phyloP scores from a whole-genome alignment of 2,888 invertebrate species.

The Subacronicta megacephala region DNA sequence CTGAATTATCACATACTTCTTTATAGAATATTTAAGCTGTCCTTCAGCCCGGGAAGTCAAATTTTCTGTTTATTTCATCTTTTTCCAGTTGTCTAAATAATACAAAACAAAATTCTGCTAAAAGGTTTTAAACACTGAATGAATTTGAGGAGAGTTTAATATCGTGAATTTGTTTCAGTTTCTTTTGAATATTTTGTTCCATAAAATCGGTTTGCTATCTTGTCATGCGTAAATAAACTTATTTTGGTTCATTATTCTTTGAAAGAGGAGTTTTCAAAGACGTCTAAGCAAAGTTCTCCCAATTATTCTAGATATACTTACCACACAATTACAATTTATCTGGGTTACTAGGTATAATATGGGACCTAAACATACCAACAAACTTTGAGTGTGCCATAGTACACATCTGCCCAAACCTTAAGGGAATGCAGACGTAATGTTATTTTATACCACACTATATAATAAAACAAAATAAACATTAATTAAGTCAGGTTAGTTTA shows the following conservation, averaged over 20 bases:
- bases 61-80: slow-evolving; percentile 64
- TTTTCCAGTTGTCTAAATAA: slow-evolving; percentile 56
- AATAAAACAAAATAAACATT: too few relatives aligned
- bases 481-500: too few relatives aligned
- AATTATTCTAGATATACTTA: too few relatives aligned
- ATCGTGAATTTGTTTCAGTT: slow-evolving; percentile 49
- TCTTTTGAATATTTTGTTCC: slow-evolving; percentile 52
- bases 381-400: too few relatives aligned
- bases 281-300: too few relatives aligned
- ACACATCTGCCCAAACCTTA: too few relatives aligned
- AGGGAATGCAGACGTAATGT: too few relatives aligned
- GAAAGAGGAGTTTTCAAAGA: not conserved
- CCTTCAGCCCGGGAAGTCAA: slow-evolving; percentile 56
- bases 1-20: slow-evolving; percentile 71
- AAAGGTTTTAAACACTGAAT: slow-evolving; percentile 58
- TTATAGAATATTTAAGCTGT: slow-evolving; percentile 57
- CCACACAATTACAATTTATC: too few relatives aligned
- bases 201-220: slow-evolving; percentile 37
- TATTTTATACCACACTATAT: too few relatives aligned
- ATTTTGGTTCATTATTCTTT: slow-evolving; percentile 31
- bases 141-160: slow-evolving; percentile 53
- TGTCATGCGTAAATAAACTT: slow-evolving; percentile 35
- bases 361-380: too few relatives aligned
- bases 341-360: too few relatives aligned
- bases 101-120: slow-evolving; percentile 51